phyloP scores from a whole-genome alignment of 2,113 vertebrate species.

The Corythornis cristatus region DNA sequence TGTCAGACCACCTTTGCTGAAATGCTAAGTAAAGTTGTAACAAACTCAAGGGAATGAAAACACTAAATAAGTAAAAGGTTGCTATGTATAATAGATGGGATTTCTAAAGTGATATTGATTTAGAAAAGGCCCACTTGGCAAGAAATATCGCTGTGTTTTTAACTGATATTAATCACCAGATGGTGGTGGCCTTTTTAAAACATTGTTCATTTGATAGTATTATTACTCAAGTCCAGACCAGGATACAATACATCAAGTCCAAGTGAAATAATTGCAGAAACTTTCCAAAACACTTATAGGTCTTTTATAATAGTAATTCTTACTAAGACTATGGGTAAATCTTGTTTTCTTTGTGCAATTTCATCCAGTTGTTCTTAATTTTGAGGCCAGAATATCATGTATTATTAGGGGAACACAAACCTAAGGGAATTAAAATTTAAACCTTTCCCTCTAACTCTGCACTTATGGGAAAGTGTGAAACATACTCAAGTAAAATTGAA shows the following conservation, averaged over 20 bases:
- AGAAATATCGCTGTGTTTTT: slow-evolving; percentile 14
- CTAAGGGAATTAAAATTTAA: neutral
- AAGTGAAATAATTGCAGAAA: neutral
- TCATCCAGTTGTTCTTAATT: neutral
- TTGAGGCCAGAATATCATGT: neutral
- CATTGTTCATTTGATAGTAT: neutral
- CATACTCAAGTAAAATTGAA: neutral
- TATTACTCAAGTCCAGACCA: neutral
- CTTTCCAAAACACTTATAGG: neutral
- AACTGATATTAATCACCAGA: slow-evolving; percentile 8
- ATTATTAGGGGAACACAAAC: neutral
- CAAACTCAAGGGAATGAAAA: slow-evolving; percentile 31
- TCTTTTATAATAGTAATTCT: neutral
- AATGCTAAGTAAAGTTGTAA: slow-evolving; percentile 32
- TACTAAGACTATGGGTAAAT: neutral
- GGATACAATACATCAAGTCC: neutral
- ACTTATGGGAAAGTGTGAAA: neutral
- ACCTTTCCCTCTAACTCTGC: neutral
- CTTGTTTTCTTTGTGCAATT: neutral
- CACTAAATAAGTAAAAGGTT: slow-evolving; percentile 31
- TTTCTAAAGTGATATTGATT: slow-evolving; percentile 39
- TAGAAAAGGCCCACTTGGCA: neutral
- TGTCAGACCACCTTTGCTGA: slow-evolving; percentile 4
- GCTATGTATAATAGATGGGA: slow-evolving; percentile 41
- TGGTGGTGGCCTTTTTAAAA: slow-evolving; percentile 22